Percentiles rank a stretch among this genome's conserved stretches.
Evolutionary conservation across 2,797 vertebrate species (phyloP).

Genomic region (Champsocephalus gunnari): DNA sequence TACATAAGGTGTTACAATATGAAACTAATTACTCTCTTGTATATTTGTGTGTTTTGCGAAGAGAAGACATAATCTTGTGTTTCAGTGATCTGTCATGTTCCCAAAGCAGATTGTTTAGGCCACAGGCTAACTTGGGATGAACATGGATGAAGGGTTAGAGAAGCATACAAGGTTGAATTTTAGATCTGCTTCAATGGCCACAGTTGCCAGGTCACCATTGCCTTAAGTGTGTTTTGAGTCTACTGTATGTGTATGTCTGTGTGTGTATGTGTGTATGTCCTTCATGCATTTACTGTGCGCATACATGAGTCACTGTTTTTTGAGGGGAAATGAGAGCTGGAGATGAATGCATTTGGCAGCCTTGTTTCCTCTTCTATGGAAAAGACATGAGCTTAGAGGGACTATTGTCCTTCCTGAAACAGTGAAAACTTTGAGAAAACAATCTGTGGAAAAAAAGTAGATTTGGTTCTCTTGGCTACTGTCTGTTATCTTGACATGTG

Average conservation of each 20-base stretch:
- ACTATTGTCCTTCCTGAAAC: conserved; percentile 25
- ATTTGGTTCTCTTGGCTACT: conserved; percentile 34
- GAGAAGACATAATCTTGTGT: conserved; percentile 25
- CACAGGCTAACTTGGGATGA: conserved; percentile 12
- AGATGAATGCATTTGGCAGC: conserved; percentile 23
- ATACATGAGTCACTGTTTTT: conserved; percentile 45
- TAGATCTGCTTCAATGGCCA: conserved; percentile 68
- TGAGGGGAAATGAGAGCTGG: conserved; percentile 28
- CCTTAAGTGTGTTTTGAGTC: conserved; percentile 71
- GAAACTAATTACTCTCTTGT: conserved; percentile 15
- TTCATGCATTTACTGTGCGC: conserved; percentile 22
- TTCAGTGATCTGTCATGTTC: conserved; percentile 32
- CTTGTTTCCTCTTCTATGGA: conserved; percentile 12
- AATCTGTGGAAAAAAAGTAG: conserved; percentile 20
- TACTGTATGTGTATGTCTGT: conserved; percentile 48
- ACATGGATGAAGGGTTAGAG: conserved; percentile 33
- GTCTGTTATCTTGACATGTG: conserved; percentile 40
- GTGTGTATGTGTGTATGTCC: conserved; percentile 26
- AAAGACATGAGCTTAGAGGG: conserved; percentile 2
- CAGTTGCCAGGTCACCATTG: conserved; percentile 77
- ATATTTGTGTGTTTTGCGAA: conserved; percentile 43
- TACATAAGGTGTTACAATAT: conserved; percentile 32
- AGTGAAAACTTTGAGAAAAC: conserved; percentile 29
- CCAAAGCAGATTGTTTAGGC: conserved; percentile 41
- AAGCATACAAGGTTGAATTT: conserved; percentile 42